Base-by-base conservation (phyloP, 1,140 invertebrate species). In the Asbolus verrucosus region DNA sequence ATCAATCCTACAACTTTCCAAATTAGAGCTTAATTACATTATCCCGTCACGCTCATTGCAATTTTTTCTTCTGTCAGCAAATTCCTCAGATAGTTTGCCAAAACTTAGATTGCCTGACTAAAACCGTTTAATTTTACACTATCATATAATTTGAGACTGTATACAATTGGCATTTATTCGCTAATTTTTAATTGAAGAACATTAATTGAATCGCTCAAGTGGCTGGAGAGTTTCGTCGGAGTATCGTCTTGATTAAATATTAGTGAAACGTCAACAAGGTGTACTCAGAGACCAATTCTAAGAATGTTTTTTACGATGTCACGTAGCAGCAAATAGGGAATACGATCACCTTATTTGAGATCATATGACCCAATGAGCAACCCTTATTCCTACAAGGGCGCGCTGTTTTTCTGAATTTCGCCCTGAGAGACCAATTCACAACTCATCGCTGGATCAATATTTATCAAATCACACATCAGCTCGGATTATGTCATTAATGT, bases 401-500 rank as follows among this genome's bases (percentile, higher is more conserved):
- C 5, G 5, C 2, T 3, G 18, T 54, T 54, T 54, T 54, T 54
- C 21, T 21, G 19, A 27, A 21, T 54, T n/a, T 1, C 41, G 11
- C 46, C 21, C 27, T 54, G n/a, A 54, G 46, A 14, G 21, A 54
- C 8, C 46, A 8, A 54, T 54, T 27, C 19, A 21, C 46, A 54
- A 9, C 46, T 54, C 46, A 21, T 54, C 2, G 2, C 33, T 36
- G 5, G 33, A 36, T 54, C 46, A 21, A 54, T 54, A 54, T 54
- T 54, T 54, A 21, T 54, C 46, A 54, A 54, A 54, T 54, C 33
- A 36, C 33, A 36, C 33, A 14, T 14, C 46, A n/a, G 14, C 11
- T 27, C 46, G 21, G 46, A 54, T 54, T 27, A 54, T 54, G 46
- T 27, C 46, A 54, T 54, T 54, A 54, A 54, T 54, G 46, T 54